phyloP scores from a whole-genome alignment of 2,888 invertebrate genomes.

The Cataglyphis rosenhaueri region DNA sequence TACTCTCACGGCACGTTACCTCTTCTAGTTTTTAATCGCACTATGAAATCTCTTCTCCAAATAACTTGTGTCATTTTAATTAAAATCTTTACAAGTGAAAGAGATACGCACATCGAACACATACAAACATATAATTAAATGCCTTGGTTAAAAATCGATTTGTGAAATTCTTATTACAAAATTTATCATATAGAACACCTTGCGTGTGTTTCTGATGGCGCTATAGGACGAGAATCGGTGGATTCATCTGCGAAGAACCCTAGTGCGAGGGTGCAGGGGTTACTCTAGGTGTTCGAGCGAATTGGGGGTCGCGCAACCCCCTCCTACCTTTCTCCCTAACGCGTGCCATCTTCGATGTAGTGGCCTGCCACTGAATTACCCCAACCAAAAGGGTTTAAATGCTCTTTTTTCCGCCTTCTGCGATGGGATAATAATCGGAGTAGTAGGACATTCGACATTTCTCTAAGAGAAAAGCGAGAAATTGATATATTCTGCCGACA shows the following conservation, averaged over 20 bases:
- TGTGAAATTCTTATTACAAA: not conserved
- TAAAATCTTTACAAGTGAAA: not conserved
- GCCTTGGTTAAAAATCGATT: not conserved
- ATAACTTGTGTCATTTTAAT: not conserved
- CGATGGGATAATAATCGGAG: constrained; percentile 44
- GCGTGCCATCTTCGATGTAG: constrained; percentile 85
- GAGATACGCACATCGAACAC: not conserved
- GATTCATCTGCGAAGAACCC: constrained; percentile 77
- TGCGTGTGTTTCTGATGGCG: constrained; percentile 77
- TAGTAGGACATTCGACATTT: constrained; percentile 21
- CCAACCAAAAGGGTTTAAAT: constrained; percentile 81
- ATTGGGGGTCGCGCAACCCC: constrained; percentile 77
- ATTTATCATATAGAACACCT: constrained; percentile 72
- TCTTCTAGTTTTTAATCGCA: not conserved
- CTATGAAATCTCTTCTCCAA: not conserved
- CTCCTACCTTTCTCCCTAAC: constrained; percentile 68
- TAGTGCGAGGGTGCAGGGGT: constrained; percentile 81
- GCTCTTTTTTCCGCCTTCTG: constrained; percentile 78
- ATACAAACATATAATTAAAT: not conserved
- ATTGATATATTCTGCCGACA: not conserved
- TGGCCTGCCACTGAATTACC: constrained; percentile 74
- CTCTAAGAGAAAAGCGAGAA: not conserved
- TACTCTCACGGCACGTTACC: constrained; percentile 16
- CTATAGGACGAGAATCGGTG: constrained; percentile 78
- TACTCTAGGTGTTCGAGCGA: constrained; percentile 79